These are phyloP conservation scores for Neotragus pygmaeus DNA, from an alignment of 2,113 vertebrate genomes.

Conservation along the genomic window DNA sequence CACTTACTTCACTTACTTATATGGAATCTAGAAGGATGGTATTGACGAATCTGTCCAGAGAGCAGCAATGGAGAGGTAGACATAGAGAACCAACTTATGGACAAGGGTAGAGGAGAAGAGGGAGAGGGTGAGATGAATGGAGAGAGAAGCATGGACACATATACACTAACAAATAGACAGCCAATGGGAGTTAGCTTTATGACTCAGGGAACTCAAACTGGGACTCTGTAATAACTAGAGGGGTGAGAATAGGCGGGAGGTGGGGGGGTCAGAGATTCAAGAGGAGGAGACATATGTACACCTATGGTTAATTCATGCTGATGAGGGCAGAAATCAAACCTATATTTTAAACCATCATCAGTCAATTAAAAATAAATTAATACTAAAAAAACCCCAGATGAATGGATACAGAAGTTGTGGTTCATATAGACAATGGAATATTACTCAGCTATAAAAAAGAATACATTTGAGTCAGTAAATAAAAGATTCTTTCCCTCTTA, in stretches of 20 bases:
- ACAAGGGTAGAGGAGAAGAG: not conserved
- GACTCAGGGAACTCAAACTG: not conserved
- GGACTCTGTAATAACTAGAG: not conserved
- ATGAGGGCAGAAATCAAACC: not conserved
- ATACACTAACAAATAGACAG: not conserved
- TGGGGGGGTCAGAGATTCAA: not conserved
- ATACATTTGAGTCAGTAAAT: not conserved
- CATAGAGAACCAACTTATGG: not conserved
- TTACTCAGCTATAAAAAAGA: not conserved
- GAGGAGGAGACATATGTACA: not conserved
- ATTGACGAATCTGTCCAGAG: not conserved
- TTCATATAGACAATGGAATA: not conserved
- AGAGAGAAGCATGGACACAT: not conserved
- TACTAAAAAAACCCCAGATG: not conserved
- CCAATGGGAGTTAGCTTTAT: not conserved
- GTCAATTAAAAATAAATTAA: not conserved
- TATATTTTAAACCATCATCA: not conserved
- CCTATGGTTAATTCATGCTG: not conserved
- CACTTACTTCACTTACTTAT: not conserved
- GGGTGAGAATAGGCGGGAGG: not conserved
- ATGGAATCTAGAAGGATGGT: not conserved
- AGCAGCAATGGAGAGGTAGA: not conserved
- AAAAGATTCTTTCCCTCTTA: not conserved
- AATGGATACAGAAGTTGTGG: not conserved
- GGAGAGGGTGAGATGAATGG: not conserved